Conservation (phyloP, 2,888 invertebrate genomes). For the Eudiplozoon nipponicum region DNA sequence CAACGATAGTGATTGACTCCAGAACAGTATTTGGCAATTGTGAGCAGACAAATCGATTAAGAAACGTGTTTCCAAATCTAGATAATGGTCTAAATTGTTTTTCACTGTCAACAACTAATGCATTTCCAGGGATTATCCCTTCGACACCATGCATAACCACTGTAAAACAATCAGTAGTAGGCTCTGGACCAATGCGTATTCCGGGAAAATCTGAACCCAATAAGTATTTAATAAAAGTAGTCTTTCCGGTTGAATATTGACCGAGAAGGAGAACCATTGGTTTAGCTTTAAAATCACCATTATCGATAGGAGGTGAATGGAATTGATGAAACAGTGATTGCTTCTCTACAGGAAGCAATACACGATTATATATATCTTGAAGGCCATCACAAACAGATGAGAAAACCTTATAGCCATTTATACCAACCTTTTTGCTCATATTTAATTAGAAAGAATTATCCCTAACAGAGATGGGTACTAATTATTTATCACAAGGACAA, state of each 20-base stretch:
- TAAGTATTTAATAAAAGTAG: conserved; percentile 21
- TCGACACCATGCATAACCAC: conserved; percentile 18
- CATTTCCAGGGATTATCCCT: conserved; percentile 38
- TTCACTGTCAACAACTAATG: conserved; percentile 76
- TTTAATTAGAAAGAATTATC: no score
- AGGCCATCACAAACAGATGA: conserved; percentile 11
- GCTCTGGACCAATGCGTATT: conserved; percentile 20
- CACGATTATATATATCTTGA: conserved; percentile 20
- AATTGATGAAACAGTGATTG: conserved; percentile 28
- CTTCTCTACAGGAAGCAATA: conserved; percentile 26
- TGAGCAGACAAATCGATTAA: conserved; percentile 77
- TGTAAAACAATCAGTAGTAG: conserved; percentile 20
- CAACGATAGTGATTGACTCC: conserved; percentile 70
- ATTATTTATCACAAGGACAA: no score
- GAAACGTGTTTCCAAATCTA: conserved; percentile 90
- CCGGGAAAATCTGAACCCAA: conserved; percentile 19
- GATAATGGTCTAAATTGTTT: conserved; percentile 59
- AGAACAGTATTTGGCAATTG: conserved; percentile 56
- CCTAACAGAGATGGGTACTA: no score
- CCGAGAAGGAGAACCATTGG: conserved; percentile 22
- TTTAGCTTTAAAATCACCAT: conserved; percentile 45
- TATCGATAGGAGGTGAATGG: conserved; percentile 31
- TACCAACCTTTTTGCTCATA: no score
- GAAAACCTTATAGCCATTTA: no score
- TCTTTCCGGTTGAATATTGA: conserved; percentile 24